A percentile compares a stretch with the other conserved stretches of the same genome.
Conservation (phyloP, 2,888 invertebrate species). For the Cephus nigrinus region DNA sequence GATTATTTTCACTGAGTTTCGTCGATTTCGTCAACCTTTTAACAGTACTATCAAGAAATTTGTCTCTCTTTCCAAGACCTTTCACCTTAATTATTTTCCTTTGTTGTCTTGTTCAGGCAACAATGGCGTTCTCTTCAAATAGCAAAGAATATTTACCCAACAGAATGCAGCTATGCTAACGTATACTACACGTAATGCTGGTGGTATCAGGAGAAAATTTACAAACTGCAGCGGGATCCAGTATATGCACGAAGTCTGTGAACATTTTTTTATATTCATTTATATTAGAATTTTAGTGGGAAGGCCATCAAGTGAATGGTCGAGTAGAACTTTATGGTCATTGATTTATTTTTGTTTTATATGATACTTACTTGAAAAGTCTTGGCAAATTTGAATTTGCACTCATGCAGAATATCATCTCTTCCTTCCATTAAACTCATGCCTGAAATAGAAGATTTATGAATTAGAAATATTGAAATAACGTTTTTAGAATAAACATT, state of each 20-base stretch:
- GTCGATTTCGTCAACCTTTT: neutral
- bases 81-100: slow-evolving; percentile 17
- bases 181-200: slow-evolving; percentile 80
- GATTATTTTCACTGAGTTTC: neutral
- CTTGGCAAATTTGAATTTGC: slow-evolving; percentile 76
- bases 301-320: neutral
- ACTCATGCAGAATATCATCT: slow-evolving; percentile 77
- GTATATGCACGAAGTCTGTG: slow-evolving; percentile 81
- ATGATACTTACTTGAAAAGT: slow-evolving; percentile 68
- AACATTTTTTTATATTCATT: slow-evolving; percentile 40
- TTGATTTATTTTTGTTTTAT: neutral
- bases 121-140: slow-evolving; percentile 71
- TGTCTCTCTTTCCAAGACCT: neutral
- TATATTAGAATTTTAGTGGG: neutral
- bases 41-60: neutral
- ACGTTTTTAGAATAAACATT: neutral
- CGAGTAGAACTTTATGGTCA: neutral
- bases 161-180: slow-evolving; percentile 82
- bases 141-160: slow-evolving; percentile 89
- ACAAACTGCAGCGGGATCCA: slow-evolving; percentile 86
- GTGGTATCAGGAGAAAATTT: slow-evolving; percentile 81
- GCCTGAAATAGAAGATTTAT: slow-evolving; percentile 65
- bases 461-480: neutral
- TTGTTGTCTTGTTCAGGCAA: slow-evolving; percentile 4
- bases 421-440: slow-evolving; percentile 81